A percentile compares a stretch with the other conserved stretches of the same genome.
phyloP scores from a whole-genome alignment of 2,797 vertebrate species.

The Sitta carolinensis region DNA sequence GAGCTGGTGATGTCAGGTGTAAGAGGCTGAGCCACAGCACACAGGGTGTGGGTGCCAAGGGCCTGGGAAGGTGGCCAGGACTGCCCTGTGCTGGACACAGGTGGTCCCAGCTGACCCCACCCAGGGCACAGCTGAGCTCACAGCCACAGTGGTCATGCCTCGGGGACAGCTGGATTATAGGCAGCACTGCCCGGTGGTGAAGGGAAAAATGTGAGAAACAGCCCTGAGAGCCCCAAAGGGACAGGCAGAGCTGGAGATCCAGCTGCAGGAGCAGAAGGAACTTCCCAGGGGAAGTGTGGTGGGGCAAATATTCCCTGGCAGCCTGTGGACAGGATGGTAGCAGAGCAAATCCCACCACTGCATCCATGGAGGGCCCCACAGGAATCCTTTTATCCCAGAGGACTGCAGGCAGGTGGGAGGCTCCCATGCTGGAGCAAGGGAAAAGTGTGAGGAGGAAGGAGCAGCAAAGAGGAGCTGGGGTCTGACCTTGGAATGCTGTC shows the following conservation, averaged over 20 bases:
- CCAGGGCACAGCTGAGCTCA: not conserved
- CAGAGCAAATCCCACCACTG: accelerated
- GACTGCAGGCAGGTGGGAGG: not conserved
- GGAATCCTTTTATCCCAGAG: not conserved
- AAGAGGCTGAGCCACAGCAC: not conserved
- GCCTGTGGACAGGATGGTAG: not conserved
- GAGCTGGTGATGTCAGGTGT: not conserved
- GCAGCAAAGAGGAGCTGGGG: not conserved
- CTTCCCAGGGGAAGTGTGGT: accelerated
- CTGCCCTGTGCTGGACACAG: not conserved
- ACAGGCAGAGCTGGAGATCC: not conserved
- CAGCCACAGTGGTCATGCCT: accelerated
- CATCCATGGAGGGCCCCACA: accelerated
- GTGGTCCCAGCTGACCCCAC: not conserved
- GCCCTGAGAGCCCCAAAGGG: accelerated
- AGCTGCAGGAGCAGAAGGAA: accelerated
- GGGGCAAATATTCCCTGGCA: not conserved
- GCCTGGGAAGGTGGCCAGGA: accelerated
- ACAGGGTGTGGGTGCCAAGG: accelerated
- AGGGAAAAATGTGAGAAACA: not conserved
- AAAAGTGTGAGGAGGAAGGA: not conserved
- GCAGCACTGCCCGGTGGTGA: not conserved
- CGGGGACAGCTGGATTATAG: accelerated
- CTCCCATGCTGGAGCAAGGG: not conserved
- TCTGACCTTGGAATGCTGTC: not conserved